Evolutionary conservation across 1,140 invertebrate species (phyloP).

Genomic region (Procambarus clarkii): DNA sequence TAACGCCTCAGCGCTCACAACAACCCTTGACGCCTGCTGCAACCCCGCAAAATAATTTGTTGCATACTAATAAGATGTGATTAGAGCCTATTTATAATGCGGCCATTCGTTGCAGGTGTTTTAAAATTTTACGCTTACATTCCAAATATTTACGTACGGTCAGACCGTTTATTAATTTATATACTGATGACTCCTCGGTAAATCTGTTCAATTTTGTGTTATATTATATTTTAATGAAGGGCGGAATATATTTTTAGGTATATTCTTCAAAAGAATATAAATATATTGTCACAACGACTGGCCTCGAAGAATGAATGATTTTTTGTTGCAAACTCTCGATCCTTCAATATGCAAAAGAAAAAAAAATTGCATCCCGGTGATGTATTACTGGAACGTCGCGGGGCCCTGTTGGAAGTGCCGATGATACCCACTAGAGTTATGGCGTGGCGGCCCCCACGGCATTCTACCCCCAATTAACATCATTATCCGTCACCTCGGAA

Average conservation of each 20-base stretch:
- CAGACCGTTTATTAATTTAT: neutral
- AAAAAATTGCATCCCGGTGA: neutral
- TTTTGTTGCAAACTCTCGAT: too few species aligned
- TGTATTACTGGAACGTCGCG: neutral
- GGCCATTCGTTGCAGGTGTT: constrained; percentile 10
- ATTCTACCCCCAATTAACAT: neutral
- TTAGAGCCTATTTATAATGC: constrained; percentile 5
- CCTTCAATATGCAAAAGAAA: neutral
- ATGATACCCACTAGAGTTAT: neutral
- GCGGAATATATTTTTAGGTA: too few species aligned
- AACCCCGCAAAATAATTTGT: neutral
- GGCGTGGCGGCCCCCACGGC: neutral
- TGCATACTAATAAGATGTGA: neutral
- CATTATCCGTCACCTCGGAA: constrained; percentile 10
- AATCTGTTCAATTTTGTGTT: too few species aligned
- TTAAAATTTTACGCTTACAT: neutral
- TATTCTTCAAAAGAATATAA: too few species aligned
- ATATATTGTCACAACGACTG: too few species aligned
- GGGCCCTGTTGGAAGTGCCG: neutral
- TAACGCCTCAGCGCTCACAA: neutral
- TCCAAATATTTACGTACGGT: constrained; percentile 7
- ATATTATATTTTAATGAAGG: too few species aligned
- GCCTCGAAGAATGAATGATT: too few species aligned
- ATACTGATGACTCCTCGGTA: too few species aligned
- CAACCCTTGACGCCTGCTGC: neutral